These are phyloP conservation scores for Drosophila virilis DNA, from an alignment of 1,140 invertebrate species.

Conservation along the genomic window DNA sequence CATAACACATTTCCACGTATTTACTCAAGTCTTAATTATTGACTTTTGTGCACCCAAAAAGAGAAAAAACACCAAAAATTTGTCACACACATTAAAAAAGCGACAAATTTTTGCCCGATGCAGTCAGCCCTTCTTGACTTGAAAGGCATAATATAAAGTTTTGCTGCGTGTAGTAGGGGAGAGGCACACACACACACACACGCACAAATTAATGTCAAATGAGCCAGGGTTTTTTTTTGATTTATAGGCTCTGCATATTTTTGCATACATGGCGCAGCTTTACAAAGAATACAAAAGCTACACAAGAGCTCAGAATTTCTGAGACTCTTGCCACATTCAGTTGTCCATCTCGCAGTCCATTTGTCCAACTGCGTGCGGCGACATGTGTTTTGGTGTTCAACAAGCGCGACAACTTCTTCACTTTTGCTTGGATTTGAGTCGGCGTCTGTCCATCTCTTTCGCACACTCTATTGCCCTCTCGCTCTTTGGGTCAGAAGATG, in stretches of 20 bases:
- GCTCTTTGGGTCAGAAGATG: slow-evolving; percentile 45
- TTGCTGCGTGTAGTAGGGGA: not conserved
- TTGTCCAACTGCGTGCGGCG: slow-evolving; percentile 15
- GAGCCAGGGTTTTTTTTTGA: slow-evolving; percentile 43
- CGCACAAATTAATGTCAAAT: slow-evolving; percentile 44
- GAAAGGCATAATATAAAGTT: slow-evolving; percentile 3
- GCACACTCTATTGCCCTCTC: not conserved
- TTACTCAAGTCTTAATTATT: slow-evolving; percentile 13
- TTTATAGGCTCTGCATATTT: slow-evolving; percentile 52
- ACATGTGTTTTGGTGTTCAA: slow-evolving; percentile 15
- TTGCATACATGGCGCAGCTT: slow-evolving; percentile 30
- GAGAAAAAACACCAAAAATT: slow-evolving; percentile 20
- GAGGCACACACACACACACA: slow-evolving; percentile 13
- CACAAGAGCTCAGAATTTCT: not conserved
- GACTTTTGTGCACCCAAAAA: slow-evolving; percentile 10
- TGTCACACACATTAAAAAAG: slow-evolving; percentile 38
- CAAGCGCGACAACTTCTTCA: slow-evolving; percentile 32
- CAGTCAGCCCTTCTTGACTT: slow-evolving; percentile 27
- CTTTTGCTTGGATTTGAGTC: slow-evolving; percentile 12
- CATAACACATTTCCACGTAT: not conserved
- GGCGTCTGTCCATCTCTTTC: not conserved
- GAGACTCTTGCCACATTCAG: not conserved
- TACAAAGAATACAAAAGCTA: not conserved
- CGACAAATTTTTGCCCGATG: slow-evolving; percentile 46
- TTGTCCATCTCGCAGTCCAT: slow-evolving; percentile 18